A percentile compares a stretch with the other conserved stretches of the same genome.
phyloP scores from a whole-genome alignment of 1,140 invertebrate genomes.

The Panagrolaimus sp. region DNA sequence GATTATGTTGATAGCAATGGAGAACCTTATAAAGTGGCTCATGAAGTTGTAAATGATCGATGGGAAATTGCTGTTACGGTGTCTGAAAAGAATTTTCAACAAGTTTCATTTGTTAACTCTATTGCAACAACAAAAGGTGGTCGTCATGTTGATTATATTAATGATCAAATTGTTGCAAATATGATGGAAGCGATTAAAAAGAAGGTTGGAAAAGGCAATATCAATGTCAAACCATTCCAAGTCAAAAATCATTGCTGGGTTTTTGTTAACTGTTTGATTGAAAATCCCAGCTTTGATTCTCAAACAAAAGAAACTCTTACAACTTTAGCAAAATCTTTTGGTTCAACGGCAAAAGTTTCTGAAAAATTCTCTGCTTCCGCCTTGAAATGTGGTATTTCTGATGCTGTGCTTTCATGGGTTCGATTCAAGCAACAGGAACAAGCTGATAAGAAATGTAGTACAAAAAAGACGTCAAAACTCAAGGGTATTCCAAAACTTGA shows the following conservation, averaged over 20 bases:
- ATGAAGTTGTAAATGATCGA: constrained; percentile 76
- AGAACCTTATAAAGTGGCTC: constrained; percentile 76
- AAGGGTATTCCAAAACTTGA: constrained; percentile 91
- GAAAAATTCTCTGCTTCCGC: constrained; percentile 79
- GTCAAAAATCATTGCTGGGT: constrained; percentile 98
- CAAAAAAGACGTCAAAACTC: constrained; percentile 84
- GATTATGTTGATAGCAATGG: constrained; percentile 73
- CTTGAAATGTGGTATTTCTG: constrained; percentile 87
- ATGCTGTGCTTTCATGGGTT: constrained; percentile 84
- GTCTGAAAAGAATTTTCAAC: constrained; percentile 85
- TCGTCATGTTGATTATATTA: constrained; percentile 89
- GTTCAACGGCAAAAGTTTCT: constrained; percentile 80
- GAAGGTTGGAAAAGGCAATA: constrained; percentile 75
- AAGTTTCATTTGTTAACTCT: constrained; percentile 98
- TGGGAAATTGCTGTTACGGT: constrained; percentile 93
- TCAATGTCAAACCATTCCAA: constrained; percentile 77
- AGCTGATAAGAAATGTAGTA: constrained; percentile 73
- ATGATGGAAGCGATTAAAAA: constrained; percentile 80
- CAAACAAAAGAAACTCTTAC: constrained; percentile 98
- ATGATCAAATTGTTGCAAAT: constrained; percentile 79
- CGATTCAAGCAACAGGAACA: constrained; percentile 83
- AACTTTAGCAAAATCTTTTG: constrained; percentile 85
- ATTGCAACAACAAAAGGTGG: constrained; percentile 99
- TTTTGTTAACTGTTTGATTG: constrained; percentile 95
- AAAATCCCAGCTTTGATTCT: constrained; percentile 98